These are phyloP conservation scores for Petroica traversi DNA, from an alignment of 2,113 vertebrate species.

Conservation along the genomic window DNA sequence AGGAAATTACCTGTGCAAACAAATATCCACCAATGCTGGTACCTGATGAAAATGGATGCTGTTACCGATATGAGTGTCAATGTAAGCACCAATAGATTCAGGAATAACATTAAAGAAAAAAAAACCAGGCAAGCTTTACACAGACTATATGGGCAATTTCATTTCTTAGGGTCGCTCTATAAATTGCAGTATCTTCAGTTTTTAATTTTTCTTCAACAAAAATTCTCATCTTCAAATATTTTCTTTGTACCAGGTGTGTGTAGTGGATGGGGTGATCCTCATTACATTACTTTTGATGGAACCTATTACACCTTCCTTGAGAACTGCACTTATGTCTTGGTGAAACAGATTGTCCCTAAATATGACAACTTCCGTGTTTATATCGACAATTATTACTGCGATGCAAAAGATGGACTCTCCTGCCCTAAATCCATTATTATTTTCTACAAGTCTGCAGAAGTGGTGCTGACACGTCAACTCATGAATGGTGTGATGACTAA, in stretches of 20 bases:
- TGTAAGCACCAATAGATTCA: constrained; percentile 77
- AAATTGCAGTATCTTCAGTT: not conserved
- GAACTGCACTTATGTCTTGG: constrained; percentile 86
- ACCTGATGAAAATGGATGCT: constrained; percentile 79
- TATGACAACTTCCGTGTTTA: constrained; percentile 78
- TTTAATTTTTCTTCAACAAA: not conserved
- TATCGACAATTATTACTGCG: constrained; percentile 78
- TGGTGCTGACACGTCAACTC: constrained; percentile 73
- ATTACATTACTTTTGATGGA: constrained; percentile 90
- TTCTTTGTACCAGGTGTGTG: constrained; percentile 80
- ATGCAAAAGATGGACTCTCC: constrained; percentile 64
- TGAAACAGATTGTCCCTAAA: constrained; percentile 81
- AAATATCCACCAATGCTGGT: constrained; percentile 77
- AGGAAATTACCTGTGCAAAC: constrained; percentile 82
- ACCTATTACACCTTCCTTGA: constrained; percentile 80
- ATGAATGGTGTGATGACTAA: constrained; percentile 56
- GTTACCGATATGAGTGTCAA: constrained; percentile 82
- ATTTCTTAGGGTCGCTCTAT: not conserved
- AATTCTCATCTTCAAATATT: not conserved
- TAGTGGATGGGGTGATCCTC: constrained; percentile 79
- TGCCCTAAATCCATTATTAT: constrained; percentile 80
- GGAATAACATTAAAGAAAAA: not conserved
- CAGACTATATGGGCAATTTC: not conserved
- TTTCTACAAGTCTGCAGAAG: constrained; percentile 67
- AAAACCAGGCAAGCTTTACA: not conserved